phyloP scores from a whole-genome alignment of 2,113 vertebrate species.

The Catharus bicknelli region DNA sequence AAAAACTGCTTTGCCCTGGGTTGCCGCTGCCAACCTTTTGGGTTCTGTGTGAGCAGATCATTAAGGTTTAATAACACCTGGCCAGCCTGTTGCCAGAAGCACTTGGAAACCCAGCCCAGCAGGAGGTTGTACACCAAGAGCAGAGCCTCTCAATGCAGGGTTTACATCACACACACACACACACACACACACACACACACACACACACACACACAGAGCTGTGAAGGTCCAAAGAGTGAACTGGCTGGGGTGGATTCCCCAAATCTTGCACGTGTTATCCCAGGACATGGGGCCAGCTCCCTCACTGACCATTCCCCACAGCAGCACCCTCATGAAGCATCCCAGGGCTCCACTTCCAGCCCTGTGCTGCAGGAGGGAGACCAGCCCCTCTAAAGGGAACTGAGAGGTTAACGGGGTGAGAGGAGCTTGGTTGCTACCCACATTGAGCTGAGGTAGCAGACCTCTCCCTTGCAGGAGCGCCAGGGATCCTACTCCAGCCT shows the following conservation, averaged over 20 bases:
- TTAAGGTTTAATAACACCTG: neutral
- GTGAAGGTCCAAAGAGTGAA: fast-evolving
- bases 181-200: neutral
- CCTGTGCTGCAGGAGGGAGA: neutral
- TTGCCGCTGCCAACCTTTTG: neutral
- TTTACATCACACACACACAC: neutral
- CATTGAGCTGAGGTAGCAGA: fast-evolving
- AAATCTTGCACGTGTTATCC: fast-evolving
- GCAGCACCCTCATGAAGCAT: fast-evolving
- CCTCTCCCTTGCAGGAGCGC: neutral
- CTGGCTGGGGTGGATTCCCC: neutral
- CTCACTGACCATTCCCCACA: neutral
- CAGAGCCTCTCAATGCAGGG: neutral
- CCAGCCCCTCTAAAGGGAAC: too few species aligned
- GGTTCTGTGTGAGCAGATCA: neutral
- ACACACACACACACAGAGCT: neutral
- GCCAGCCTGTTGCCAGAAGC: neutral
- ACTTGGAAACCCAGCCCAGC: neutral
- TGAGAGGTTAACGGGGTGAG: neutral
- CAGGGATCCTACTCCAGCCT: neutral
- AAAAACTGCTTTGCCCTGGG: neutral
- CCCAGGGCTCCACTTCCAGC: neutral
- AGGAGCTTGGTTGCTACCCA: neutral
- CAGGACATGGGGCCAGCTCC: neutral
- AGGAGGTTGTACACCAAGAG: fast-evolving